Percentiles rank a stretch among this genome's conserved stretches.
phyloP scores from a whole-genome alignment of 2,888 invertebrate genomes.

The Drosophila putrida region DNA sequence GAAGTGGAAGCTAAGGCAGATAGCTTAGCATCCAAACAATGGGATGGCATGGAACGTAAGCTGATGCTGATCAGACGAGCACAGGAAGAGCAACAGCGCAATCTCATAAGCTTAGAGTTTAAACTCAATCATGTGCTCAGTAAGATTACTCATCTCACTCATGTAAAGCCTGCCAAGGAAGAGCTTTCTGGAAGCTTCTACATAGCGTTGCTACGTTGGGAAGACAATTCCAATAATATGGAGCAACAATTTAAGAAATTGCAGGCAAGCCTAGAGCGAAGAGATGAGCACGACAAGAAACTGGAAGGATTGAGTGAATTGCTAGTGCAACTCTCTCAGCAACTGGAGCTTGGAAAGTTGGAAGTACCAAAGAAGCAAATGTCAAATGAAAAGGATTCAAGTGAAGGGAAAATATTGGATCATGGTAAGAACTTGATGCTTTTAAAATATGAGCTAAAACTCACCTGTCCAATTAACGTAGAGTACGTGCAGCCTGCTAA shows the following conservation, averaged over 20 bases:
- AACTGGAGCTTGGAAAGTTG: conserved; percentile 19
- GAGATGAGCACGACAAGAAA: conserved; percentile 53
- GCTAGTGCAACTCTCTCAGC: conserved; percentile 64
- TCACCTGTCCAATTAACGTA: conserved; percentile 44
- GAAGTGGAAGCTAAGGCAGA: neutral
- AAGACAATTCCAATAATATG: conserved; percentile 1
- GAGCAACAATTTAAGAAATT: conserved; percentile 34
- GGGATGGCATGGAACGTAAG: conserved; percentile 86
- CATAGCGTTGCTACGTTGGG: conserved; percentile 14
- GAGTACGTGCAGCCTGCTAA: conserved; percentile 80
- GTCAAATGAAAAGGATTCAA: neutral
- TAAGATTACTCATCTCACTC: conserved; percentile 83
- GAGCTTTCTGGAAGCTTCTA: conserved; percentile 10
- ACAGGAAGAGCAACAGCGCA: conserved; percentile 74
- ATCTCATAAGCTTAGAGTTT: conserved; percentile 84
- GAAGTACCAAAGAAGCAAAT: neutral
- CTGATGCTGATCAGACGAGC: conserved; percentile 86
- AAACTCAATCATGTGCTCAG: conserved; percentile 84
- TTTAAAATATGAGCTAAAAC: conserved; percentile 14
- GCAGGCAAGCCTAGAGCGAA: conserved; percentile 23
- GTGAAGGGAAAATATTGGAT: conserved; percentile 1
- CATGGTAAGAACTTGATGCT: conserved; percentile 32
- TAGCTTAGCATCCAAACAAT: conserved; percentile 40
- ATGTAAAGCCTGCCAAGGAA: conserved; percentile 48
- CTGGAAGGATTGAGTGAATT: conserved; percentile 82